Base-by-base conservation (phyloP, 2,113 vertebrate genomes). In the Centrocercus urophasianus region DNA sequence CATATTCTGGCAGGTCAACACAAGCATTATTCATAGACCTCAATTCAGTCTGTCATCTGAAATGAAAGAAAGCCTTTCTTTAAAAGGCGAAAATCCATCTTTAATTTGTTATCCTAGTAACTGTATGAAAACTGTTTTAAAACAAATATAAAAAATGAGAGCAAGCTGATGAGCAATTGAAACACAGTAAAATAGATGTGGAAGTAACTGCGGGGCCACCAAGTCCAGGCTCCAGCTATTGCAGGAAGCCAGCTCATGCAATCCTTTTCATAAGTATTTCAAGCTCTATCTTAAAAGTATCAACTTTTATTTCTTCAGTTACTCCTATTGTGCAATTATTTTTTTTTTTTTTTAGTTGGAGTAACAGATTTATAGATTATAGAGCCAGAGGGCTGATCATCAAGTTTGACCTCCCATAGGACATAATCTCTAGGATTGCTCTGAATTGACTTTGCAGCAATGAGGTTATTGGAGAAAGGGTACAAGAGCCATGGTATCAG, bases 1-100 rank as follows among this genome's bases (percentile, higher is more conserved):
- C 93, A 93, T 92, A 95, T 95, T 94, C 93, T 96, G 93, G 94
- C 93, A 96, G 92, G 85, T 96, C 88, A 97, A 95, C 92, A 95
- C 92, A 95, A 95, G 93, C 76, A 97, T 94, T 95, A 96, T 95
- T 95, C 94, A 96, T 52, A 93, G 66, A 36, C 94, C 59, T 94
- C 88, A 88, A 78, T 94, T 96, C 96, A 94, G 70, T 86, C 92
- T 97, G 90, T 79, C 93, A 92, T 95, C 88, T 73, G 86, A 93
- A 96, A 94, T 93, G 93, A 97, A 97, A 94, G 87, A 83, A 77
- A 73, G 43, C 24, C 65, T 91, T 91, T 96, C 73, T 95, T 90
- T 78, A 90, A 93, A 95, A 94, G 80, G 70, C 94, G 92, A 96
- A 95, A 94, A 93, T 86, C 73, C 90, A 79, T 95, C 88, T 88